Base-by-base conservation (phyloP, 2,113 vertebrate genomes). In the Silurus asotus region DNA sequence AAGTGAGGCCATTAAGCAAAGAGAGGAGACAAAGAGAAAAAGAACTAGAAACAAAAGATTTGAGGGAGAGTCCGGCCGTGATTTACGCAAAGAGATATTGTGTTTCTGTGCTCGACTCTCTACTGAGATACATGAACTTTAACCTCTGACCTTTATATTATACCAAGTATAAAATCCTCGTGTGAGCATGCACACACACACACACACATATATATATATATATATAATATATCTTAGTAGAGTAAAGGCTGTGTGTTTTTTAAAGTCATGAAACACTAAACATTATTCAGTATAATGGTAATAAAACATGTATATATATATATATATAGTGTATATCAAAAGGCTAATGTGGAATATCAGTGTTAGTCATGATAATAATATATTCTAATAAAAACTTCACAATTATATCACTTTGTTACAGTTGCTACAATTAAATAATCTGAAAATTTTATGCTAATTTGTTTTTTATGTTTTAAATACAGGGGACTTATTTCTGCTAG, bases 81-180 rank as follows among this genome's bases (percentile, higher is more conserved):
- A 56, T 86, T 80, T 89, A 84, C 59, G 53, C 81, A 76, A 48
- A 76, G 45, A 69, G 49, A 23, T 59, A 49, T 53, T 81, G 65
- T 49, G 17, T 59, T 23, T 65, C 72, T 64, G 17, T 53, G 49
- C 69, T 79, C 11, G 59, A 53, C 61, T 62, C 83, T 81, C 84
- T 69, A 61, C 49, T 75, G 37, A 13, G 82, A 14, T 28, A 64
- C 53, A 25, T 82, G 82, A 89, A 89, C 83, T 81, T 85, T 84
- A 72, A 84, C 55, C 85, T 87, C 65, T 89, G 79, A 74, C 79
- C 70, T 85, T 87, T 81, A 59, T 85, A 79, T 87, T 83, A 85
- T 74, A 75, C 48, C 58, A 55, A 83, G 58, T 49, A 78, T 59
- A 76, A 83, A 61, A 88, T 84, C 75, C n/a, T 62, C 37, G 48